Percentiles rank a stretch among this genome's conserved stretches.
These are phyloP conservation scores for Gnatocerus cornutus DNA, from an alignment of 2,888 invertebrate species.

Conservation along the genomic window DNA sequence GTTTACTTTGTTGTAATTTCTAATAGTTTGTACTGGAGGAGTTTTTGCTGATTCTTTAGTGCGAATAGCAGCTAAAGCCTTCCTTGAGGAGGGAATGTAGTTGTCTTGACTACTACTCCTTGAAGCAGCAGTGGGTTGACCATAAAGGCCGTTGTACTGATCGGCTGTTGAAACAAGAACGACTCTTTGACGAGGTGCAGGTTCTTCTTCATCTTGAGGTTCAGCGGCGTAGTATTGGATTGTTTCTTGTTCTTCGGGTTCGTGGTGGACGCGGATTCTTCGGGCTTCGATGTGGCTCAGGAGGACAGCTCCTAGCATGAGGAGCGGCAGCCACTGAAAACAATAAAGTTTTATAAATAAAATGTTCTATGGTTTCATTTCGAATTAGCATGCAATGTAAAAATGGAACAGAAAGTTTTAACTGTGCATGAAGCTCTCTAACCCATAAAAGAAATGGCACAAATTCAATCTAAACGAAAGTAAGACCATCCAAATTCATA, in stretches of 20 bases:
- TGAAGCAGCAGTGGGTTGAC: conserved; percentile 66
- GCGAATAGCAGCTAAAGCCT: conserved; percentile 59
- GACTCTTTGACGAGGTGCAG: conserved; percentile 58
- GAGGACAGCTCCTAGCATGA: conserved; percentile 60
- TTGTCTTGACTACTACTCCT: conserved; percentile 65
- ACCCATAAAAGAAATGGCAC: too few species aligned
- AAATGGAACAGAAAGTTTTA: too few species aligned
- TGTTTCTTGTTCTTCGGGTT: conserved; percentile 71
- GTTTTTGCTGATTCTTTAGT: conserved; percentile 77
- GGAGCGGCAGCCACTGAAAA: conserved; percentile 59
- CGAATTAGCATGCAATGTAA: too few species aligned
- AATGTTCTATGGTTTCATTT: too few species aligned
- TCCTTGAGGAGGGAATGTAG: conserved; percentile 64
- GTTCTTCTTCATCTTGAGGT: conserved; percentile 57
- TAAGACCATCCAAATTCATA: too few species aligned
- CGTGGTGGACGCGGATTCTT: conserved; percentile 72
- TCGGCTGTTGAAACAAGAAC: conserved; percentile 70
- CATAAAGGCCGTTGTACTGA: conserved; percentile 71
- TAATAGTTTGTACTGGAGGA: conserved; percentile 86
- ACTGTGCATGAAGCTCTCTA: too few species aligned
- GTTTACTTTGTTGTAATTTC: conserved; percentile 88
- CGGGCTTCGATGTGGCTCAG: conserved; percentile 68
- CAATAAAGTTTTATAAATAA: not conserved
- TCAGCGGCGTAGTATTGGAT: conserved; percentile 70
- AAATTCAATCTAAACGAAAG: too few species aligned